Evolutionary conservation across 2,113 vertebrate species (phyloP).

Genomic region (Tretioscincus oriximinensis): DNA sequence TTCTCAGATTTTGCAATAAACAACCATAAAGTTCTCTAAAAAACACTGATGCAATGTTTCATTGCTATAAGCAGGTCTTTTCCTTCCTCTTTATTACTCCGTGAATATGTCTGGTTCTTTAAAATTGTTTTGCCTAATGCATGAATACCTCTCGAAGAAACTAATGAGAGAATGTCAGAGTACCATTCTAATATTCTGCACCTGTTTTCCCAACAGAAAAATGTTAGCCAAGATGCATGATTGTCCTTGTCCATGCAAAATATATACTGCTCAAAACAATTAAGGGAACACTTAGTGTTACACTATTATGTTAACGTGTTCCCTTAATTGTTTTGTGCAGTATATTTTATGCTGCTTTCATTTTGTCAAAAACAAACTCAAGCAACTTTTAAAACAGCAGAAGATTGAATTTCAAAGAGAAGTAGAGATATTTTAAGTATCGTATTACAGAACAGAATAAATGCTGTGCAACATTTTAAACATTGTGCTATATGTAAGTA

Average conservation of each 20-base stretch:
- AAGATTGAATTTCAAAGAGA: neutral
- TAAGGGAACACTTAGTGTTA: too few relatives aligned
- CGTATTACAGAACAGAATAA: neutral
- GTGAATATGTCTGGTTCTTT: constrained; percentile 23
- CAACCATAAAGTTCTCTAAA: neutral
- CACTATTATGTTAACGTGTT: too few relatives aligned
- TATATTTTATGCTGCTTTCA: neutral
- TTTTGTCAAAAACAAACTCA: neutral
- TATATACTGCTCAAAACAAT: too few relatives aligned
- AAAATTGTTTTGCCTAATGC: constrained; percentile 1
- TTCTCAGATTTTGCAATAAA: neutral
- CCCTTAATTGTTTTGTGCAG: too few relatives aligned
- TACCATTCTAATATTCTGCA: neutral
- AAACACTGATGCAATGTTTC: neutral
- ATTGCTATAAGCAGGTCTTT: constrained; percentile 20
- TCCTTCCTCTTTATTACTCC: constrained; percentile 4
- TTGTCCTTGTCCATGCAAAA: neutral
- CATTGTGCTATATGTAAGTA: neutral
- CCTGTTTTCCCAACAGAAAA: neutral
- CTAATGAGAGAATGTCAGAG: neutral
- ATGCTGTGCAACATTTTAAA: neutral
- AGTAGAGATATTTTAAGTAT: neutral
- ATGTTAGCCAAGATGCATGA: neutral
- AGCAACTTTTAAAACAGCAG: neutral
- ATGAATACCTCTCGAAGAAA: neutral